Conservation (phyloP, 2,888 invertebrate genomes). For the Dichetophora obliterata region DNA sequence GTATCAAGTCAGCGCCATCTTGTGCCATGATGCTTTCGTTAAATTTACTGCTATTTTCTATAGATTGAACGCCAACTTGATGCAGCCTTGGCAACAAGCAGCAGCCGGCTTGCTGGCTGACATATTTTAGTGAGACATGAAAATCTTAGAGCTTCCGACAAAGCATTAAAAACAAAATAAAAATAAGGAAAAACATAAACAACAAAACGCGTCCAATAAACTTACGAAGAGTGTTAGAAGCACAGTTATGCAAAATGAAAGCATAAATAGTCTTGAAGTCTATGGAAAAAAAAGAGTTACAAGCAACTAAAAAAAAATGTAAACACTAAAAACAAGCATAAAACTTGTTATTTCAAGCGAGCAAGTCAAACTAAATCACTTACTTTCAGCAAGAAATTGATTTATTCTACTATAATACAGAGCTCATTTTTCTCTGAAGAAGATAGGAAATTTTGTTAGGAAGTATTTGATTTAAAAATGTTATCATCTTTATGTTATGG, state of each 20-base stretch:
- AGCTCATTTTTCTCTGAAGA: too few relatives aligned
- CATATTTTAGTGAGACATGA: not conserved
- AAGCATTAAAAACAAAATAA: not conserved
- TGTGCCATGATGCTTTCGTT: not conserved
- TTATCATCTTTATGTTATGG: too few relatives aligned
- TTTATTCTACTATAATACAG: too few relatives aligned
- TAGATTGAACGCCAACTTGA: not conserved
- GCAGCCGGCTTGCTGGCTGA: conserved; percentile 2
- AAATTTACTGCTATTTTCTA: conserved; percentile 23
- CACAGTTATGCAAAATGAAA: too few relatives aligned
- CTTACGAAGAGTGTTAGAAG: not conserved
- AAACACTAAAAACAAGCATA: not conserved
- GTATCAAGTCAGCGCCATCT: not conserved
- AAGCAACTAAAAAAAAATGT: not conserved
- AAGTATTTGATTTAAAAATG: too few relatives aligned
- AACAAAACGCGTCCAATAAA: not conserved
- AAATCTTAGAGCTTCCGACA: not conserved
- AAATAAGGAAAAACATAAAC: not conserved
- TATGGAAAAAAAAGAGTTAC: not conserved
- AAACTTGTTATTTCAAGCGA: not conserved
- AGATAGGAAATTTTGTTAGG: too few relatives aligned
- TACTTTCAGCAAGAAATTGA: not conserved
- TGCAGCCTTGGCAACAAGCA: too few relatives aligned
- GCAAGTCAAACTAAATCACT: not conserved
- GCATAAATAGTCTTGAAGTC: too few relatives aligned